Evolutionary conservation across 2,797 vertebrate species (phyloP), one percentile per base, ranked within the genome.

Genomic region (Periophthalmus magnuspinnatus): DNA sequence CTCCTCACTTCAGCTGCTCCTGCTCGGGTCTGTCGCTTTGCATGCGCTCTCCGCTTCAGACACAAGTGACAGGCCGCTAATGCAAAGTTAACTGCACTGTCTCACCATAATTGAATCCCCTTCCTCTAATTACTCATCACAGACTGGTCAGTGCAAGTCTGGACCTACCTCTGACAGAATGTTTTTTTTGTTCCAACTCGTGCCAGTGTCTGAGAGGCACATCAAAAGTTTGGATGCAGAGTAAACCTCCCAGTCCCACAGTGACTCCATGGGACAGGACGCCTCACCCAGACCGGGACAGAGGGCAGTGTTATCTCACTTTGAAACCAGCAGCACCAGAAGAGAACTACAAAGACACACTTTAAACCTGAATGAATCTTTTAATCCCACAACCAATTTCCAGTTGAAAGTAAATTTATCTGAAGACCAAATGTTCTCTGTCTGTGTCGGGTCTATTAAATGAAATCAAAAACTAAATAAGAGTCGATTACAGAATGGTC

Each of bases 71-170:
- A 74, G 74, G 65, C 48, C 7, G 7, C 48, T 79, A 81, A 84
- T 82, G 71, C 73, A 77, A 83, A 84, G 75, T 81, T 84, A 86
- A 82, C 81, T 72, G 67, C 68, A 17, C 66, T 65, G 72, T 77
- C 77, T 70, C 70, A 77, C 67, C n/a, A 69, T 76, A 83, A 86
- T 80, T 84, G 58, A 82, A 86, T 85, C 75, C 61, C 74, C 75
- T 60, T 65, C 69, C 52, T 60, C 70, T 83, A 84, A 84, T 81
- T 77, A 76, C 71, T 79, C 71, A 79, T 84, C 75, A 85, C 71
- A 76, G 60, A 68, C 56, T 34, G 67, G 77, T 71, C 79, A 61
- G 41, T 82, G 70, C 70, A 68, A 72, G 36, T 60, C 65, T 85
- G 78, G 78, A 83, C 80, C 69, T 68, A 60, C 70, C 72, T 87